A percentile compares a stretch with the other conserved stretches of the same genome.
Conservation (phyloP, 2,113 vertebrate genomes). For the Phycodurus eques region DNA sequence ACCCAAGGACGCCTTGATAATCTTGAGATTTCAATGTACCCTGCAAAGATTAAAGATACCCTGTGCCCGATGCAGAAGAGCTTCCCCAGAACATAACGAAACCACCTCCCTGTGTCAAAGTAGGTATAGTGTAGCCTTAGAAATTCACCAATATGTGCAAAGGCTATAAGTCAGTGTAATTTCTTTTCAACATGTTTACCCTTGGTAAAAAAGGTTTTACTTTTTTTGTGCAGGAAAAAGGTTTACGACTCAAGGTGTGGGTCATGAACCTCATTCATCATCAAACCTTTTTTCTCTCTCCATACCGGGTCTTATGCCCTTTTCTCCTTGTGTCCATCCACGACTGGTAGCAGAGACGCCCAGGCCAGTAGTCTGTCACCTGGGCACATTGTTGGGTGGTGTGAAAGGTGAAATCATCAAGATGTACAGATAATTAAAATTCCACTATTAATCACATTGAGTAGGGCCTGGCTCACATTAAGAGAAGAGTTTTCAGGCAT, state of each 20-base stretch:
- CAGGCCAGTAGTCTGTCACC: slow-evolving; percentile 64
- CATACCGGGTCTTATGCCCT: slow-evolving; percentile 40
- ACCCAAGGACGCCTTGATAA: neutral
- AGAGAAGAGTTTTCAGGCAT: neutral
- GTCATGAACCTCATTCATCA: slow-evolving; percentile 31
- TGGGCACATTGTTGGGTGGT: slow-evolving; percentile 47
- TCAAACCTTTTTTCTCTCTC: slow-evolving; percentile 16
- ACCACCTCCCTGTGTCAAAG: neutral
- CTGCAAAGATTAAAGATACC: neutral
- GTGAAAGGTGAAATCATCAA: slow-evolving; percentile 39
- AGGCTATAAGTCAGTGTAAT: slow-evolving; percentile 10
- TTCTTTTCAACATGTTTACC: slow-evolving; percentile 41
- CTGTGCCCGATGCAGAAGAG: neutral
- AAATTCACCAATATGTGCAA: neutral
- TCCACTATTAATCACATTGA: slow-evolving; percentile 30
- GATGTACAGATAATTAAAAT: slow-evolving; percentile 48
- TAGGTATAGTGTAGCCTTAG: neutral
- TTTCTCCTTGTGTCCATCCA: slow-evolving; percentile 61
- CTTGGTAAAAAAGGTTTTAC: slow-evolving; percentile 26
- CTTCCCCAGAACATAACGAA: neutral
- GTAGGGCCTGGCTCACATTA: neutral
- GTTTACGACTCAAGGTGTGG: slow-evolving; percentile 25
- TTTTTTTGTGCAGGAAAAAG: slow-evolving; percentile 31
- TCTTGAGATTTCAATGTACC: neutral
- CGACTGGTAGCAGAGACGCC: slow-evolving; percentile 49